Evolutionary conservation across 2,888 invertebrate genomes (phyloP).

Genomic region (Laothoe populi): DNA sequence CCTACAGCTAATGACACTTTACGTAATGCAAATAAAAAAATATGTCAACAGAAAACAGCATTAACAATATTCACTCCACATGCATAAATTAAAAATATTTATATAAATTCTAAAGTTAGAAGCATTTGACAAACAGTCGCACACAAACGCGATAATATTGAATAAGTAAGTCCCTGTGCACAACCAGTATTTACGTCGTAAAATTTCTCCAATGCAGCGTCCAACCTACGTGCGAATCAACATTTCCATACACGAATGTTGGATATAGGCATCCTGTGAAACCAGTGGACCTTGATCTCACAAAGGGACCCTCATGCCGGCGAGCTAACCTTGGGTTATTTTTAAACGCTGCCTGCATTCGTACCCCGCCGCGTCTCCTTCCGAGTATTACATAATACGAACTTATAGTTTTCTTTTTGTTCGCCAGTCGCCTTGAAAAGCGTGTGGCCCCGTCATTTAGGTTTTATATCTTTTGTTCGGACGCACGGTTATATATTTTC

Average conservation of each 20-base stretch:
- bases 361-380: slow-evolving; percentile 77
- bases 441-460: slow-evolving; percentile 82
- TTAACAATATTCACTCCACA: not conserved
- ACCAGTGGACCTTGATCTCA: slow-evolving; percentile 81
- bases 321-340: slow-evolving; percentile 81
- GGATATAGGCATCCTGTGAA: slow-evolving; percentile 69
- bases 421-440: slow-evolving; percentile 65
- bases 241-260: slow-evolving; percentile 54
- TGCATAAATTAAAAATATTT: not conserved
- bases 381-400: slow-evolving; percentile 83
- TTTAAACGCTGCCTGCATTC: slow-evolving; percentile 78
- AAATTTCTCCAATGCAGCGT: slow-evolving; percentile 37
- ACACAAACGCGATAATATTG: slow-evolving; percentile 19
- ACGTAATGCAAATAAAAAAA: too few relatives aligned
- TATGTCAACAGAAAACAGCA: not conserved
- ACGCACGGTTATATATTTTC: slow-evolving; percentile 80
- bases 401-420: slow-evolving; percentile 78
- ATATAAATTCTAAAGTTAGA: not conserved
- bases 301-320: slow-evolving; percentile 77
- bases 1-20: too few relatives aligned
- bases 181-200: slow-evolving; percentile 29
- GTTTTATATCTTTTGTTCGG: slow-evolving; percentile 81
- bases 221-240: slow-evolving; percentile 49
- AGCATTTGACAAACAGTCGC: not conserved
- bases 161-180: slow-evolving; percentile 25